Evolutionary conservation across 2,888 invertebrate species (phyloP), one percentile per base, ranked within the genome.

Genomic region (Caenorhabditis angaria): DNA sequence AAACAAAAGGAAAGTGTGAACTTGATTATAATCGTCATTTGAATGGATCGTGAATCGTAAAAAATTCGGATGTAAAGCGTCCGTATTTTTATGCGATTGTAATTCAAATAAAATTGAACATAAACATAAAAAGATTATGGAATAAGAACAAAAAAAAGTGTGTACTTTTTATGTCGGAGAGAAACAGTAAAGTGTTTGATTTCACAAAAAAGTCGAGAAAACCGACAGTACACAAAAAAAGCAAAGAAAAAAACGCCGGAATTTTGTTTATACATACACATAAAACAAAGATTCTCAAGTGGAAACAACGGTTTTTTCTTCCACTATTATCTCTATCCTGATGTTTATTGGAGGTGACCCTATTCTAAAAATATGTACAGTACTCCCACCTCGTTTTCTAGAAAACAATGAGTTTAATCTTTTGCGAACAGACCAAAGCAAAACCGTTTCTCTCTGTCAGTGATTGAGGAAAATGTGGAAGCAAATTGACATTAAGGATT

Each of bases 401-500:
- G n/a, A n/a, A n/a, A n/a, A n/a, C n/a, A n/a, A n/a, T n/a, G n/a
- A n/a, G n/a, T n/a, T n/a, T n/a, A n/a, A n/a, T n/a, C n/a, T n/a
- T n/a, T n/a, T n/a, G n/a, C n/a, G n/a, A 57, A 61, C 22, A 22
- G 51, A 54, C 53, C 62, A 61, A 62, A 28, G 18, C 61, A 54
- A 27, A 62, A 20, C 24, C 18, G 18, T 41, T 24, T 18, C 8
- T 25, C 8, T 24, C 35, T 27, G 28, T 12, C 20, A 25, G n/a
- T 14, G 47, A 48, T 58, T 22, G 32, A 35, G 54, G 59, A 60
- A 64, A 24, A 32, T 12, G 29, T 20, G 50, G 41, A 41, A 41
- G 41, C 41, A 41, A 41, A 41, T 41, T 41, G 10, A 41, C 41
- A 41, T 41, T 41, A 18, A 41, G 41, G 41, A 41, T 41, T 41